Base-by-base conservation (phyloP, 2,888 invertebrate genomes). In the Agrotis clavis region DNA sequence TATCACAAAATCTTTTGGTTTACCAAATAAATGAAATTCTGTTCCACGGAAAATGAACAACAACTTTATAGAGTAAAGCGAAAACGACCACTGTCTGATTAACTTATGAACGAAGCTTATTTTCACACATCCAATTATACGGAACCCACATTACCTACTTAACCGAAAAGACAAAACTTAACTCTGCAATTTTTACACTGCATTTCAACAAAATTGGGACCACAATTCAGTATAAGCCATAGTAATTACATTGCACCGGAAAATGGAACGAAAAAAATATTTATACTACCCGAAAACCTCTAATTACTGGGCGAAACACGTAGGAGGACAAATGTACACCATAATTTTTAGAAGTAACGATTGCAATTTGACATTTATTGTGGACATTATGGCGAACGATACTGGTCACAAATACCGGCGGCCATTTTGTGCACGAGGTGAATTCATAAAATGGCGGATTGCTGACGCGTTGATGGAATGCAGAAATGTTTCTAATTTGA, bases 361-460 rank as follows among this genome's bases (percentile, higher is more conserved):
- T 94, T 92, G 91, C 93, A 89, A 92, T 94, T 95, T 94, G 94
- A 94, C 94, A 92, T 93, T 94, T 94, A 94, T 94, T 90, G 92
- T 92, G 88, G 83, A 89, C 94, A 94, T 94, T 95, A 93, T 91
- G 90, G 89, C 87, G 89, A 88, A 90, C 92, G 92, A 93, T 91
- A 90, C 87, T 88, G 59, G 88, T 91, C 92, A 89, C 90, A 91
- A 92, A 90, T 88, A 90, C 86, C 82, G 79, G 77, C 89, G 85
- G 91, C 92, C 93, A 93, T 95, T 92, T 94, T 91, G 92, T 76
- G 86, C 91, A 90, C 90, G 92, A 88, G 78, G 88, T 90, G 93
- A 92, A 92, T 94, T 89, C 90, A 81, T 87, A 91, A 94, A 92
- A 94, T 94, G 93, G 94, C 89, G 85, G 87, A 81, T 85, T 81